Conservation (phyloP, 1,140 invertebrate genomes). For the Ephestia elutella region DNA sequence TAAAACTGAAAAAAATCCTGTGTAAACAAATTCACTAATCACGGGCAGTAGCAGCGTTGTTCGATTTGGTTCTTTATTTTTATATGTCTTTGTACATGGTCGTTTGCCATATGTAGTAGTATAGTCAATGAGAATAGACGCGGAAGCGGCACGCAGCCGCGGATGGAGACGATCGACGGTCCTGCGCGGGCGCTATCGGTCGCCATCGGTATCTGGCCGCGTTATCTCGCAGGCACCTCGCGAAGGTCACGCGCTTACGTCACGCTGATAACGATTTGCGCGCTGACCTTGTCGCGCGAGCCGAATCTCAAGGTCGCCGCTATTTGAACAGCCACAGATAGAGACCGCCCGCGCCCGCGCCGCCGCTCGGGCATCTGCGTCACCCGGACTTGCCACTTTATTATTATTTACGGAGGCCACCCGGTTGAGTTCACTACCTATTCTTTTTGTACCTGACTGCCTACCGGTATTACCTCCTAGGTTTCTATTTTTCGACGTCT, state of each 20-base stretch:
- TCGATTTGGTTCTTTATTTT: too few species aligned
- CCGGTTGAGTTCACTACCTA: conserved; percentile 21
- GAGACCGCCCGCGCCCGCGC: conserved; percentile 37
- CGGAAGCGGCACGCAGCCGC: conserved; percentile 13
- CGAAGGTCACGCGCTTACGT: conserved; percentile 68
- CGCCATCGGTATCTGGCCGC: conserved; percentile 53
- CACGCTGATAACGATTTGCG: conserved; percentile 72
- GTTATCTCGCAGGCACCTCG: conserved; percentile 67
- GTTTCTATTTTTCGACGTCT: too few species aligned
- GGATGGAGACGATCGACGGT: conserved; percentile 2
- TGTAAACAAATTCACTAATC: too few species aligned
- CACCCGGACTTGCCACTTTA: conserved; percentile 55
- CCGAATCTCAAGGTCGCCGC: conserved; percentile 69
- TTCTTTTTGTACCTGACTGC: too few species aligned
- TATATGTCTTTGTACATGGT: too few species aligned
- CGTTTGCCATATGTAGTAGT: too few species aligned
- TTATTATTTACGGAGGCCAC: conserved; percentile 51
- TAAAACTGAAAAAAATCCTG: too few species aligned
- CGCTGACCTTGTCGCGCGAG: conserved; percentile 69
- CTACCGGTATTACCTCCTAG: too few species aligned
- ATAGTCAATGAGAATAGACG: conserved; percentile 3
- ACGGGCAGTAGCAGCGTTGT: too few species aligned
- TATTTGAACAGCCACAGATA: conserved; percentile 71
- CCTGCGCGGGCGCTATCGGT: conserved; percentile 48
- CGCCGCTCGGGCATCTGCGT: conserved; percentile 30